Conservation (phyloP, 2,888 invertebrate species). For the Trachelus tabidus region DNA sequence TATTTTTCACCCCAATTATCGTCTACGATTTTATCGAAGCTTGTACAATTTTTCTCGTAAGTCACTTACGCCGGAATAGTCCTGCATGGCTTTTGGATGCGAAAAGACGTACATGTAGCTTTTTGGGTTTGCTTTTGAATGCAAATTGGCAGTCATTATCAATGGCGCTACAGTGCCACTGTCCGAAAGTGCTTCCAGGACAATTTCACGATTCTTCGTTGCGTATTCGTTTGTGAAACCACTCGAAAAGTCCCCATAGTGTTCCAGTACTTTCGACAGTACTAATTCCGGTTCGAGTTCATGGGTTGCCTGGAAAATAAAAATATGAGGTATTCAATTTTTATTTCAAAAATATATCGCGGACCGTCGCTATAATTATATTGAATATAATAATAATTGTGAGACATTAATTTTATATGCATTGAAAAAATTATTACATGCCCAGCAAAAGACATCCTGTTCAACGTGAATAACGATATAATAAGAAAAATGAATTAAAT, state of each 20-base stretch:
- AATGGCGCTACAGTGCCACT: constrained; percentile 87
- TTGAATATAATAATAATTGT: background rate
- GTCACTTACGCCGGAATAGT: constrained; percentile 79
- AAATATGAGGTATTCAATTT: background rate
- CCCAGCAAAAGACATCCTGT: background rate
- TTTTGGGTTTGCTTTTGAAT: constrained; percentile 79
- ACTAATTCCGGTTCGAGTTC: constrained; percentile 57
- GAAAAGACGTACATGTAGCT: constrained; percentile 91
- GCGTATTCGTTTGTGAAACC: constrained; percentile 71
- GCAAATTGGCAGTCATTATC: constrained; percentile 80
- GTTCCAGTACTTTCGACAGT: constrained; percentile 55
- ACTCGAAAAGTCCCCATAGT: constrained; percentile 65
- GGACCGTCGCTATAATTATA: background rate
- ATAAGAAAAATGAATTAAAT: too few relatives aligned
- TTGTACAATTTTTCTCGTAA: background rate
- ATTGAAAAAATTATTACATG: background rate
- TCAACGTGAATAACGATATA: too few relatives aligned
- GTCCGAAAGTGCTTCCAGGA: constrained; percentile 90
- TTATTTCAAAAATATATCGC: background rate
- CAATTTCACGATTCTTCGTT: constrained; percentile 78
- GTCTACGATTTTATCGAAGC: background rate
- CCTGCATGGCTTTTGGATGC: constrained; percentile 83
- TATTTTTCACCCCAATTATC: background rate
- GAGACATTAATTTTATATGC: background rate
- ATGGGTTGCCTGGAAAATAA: constrained; percentile 53